phyloP scores from a whole-genome alignment of 2,113 vertebrate species.

The Nerophis ophidion region DNA sequence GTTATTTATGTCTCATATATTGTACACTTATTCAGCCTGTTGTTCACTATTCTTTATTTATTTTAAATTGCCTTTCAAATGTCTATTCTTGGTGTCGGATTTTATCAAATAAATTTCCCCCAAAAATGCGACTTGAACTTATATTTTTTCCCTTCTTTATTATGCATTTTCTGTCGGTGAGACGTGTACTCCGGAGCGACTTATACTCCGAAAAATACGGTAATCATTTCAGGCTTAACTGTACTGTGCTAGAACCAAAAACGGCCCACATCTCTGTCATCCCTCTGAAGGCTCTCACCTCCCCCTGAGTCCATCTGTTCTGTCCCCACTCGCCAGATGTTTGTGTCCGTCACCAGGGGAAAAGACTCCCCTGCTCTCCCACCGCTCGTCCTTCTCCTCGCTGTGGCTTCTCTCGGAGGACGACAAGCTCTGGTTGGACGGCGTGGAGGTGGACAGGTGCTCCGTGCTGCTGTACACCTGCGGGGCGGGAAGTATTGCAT shows the following conservation, averaged over 20 bases:
- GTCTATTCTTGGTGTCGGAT: no score
- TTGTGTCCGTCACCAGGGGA: slow-evolving; percentile 62
- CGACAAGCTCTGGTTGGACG: slow-evolving; percentile 73
- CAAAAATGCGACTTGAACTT: no score
- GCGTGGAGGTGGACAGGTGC: slow-evolving; percentile 79
- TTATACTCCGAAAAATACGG: no score
- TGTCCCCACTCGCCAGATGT: slow-evolving; percentile 55
- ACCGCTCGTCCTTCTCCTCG: slow-evolving; percentile 81
- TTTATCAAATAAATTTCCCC: no score
- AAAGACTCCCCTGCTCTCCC: slow-evolving; percentile 67
- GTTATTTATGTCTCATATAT: no score
- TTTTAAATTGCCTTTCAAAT: no score
- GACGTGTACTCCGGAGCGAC: no score
- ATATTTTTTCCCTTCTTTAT: no score
- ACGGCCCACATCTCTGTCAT: slow-evolving; percentile 12
- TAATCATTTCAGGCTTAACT: no score
- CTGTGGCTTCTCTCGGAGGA: slow-evolving; percentile 78
- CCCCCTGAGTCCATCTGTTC: slow-evolving; percentile 39
- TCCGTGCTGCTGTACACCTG: slow-evolving; percentile 96
- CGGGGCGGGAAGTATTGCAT: slow-evolving; percentile 1
- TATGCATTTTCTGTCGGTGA: no score
- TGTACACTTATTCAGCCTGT: no score
- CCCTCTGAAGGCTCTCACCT: slow-evolving; percentile 38
- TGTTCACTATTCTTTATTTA: no score
- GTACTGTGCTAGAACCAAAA: not conserved